phyloP scores from a whole-genome alignment of 2,797 vertebrate species.

The Simalia tracyae region DNA sequence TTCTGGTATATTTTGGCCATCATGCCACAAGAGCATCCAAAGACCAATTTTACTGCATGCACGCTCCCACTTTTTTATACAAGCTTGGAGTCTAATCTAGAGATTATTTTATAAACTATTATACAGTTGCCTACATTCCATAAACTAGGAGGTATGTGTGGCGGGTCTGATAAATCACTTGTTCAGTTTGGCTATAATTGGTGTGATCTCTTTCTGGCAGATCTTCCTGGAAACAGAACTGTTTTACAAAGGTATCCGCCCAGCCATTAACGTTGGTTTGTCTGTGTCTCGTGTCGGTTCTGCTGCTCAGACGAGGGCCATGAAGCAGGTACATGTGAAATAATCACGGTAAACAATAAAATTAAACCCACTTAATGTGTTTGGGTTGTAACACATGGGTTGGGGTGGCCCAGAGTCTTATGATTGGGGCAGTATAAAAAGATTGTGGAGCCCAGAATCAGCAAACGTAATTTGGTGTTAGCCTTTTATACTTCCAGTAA shows the following conservation, averaged over 20 bases:
- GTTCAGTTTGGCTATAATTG: neutral
- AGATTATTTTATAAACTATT: neutral
- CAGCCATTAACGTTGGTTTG: conserved; percentile 97
- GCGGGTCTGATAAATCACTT: neutral
- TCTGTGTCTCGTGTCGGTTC: conserved; percentile 98
- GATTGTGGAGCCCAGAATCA: neutral
- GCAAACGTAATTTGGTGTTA: neutral
- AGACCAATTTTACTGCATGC: neutral
- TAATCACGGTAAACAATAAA: neutral
- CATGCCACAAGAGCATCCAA: neutral
- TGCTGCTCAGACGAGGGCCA: conserved; percentile 97
- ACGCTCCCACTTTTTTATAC: neutral
- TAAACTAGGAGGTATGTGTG: neutral
- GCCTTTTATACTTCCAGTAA: neutral
- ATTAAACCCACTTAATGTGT: too few species aligned
- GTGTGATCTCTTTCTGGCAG: conserved; percentile 62
- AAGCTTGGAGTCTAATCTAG: neutral
- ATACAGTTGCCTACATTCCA: neutral
- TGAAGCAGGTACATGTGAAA: conserved; percentile 88
- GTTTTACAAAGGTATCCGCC: conserved; percentile 98
- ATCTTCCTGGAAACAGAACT: conserved; percentile 99
- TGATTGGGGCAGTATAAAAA: neutral
- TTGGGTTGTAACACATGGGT: neutral
- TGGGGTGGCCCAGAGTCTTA: neutral
- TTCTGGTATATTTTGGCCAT: neutral